Conservation (phyloP, 2,113 vertebrate genomes). For the Thymallus thymallus region DNA sequence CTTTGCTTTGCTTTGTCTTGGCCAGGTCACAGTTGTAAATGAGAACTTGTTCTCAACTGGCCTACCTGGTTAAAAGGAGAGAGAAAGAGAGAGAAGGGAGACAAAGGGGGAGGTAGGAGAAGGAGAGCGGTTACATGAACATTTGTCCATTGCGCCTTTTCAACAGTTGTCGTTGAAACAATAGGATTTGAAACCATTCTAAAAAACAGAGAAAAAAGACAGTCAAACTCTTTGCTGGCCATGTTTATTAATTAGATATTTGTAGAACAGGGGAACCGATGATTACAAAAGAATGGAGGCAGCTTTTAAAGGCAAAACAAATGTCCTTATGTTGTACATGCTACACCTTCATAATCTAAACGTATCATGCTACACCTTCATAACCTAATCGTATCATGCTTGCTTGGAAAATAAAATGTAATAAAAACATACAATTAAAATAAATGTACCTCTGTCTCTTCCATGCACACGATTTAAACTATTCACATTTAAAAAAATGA, state of each 20-base stretch:
- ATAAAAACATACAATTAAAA: no score
- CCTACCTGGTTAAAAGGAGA: no score
- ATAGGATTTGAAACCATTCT: no score
- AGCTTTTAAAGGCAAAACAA: conserved; percentile 76
- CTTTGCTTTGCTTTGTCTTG: no score
- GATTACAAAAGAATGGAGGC: conserved; percentile 85
- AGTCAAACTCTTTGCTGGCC: conserved; percentile 71
- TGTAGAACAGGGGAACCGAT: conserved; percentile 90
- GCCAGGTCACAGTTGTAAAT: no score
- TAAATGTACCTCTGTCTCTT: conserved; percentile 89
- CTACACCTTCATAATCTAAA: conserved; percentile 88
- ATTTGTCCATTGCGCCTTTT: no score
- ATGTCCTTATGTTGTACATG: conserved; percentile 90
- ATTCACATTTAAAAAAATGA: conserved; percentile 83
- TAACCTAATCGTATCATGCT: no score
- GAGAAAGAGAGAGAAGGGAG: no score
- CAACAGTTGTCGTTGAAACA: no score
- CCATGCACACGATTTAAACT: conserved; percentile 89
- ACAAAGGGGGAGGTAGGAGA: no score
- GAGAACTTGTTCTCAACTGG: no score
- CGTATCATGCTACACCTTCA: conserved; percentile 78
- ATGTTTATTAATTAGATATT: conserved; percentile 82
- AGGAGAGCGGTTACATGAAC: no score
- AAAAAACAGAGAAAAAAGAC: neutral
- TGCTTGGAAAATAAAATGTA: conserved; percentile 78